Evolutionary conservation across 2,113 vertebrate species (phyloP).

Genomic region (Perca flavescens): DNA sequence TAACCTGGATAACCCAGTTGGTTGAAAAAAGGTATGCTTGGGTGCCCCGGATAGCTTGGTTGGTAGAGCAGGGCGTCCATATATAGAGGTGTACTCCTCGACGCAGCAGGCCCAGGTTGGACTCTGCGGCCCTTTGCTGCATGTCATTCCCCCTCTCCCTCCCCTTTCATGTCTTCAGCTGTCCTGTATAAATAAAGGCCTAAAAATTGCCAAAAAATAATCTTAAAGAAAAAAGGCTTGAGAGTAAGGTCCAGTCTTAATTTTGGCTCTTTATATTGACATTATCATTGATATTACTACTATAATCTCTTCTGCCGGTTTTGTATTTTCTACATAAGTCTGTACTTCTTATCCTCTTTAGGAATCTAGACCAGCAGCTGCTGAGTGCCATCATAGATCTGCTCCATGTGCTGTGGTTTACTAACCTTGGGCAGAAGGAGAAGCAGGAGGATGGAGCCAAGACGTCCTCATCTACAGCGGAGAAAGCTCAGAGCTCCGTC

Average conservation of each 20-base stretch:
- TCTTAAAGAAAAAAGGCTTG: no score
- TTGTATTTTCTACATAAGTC: background rate
- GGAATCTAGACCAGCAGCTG: conserved; percentile 86
- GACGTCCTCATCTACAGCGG: conserved; percentile 12
- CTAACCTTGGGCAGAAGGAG: conserved; percentile 87
- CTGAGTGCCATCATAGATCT: conserved; percentile 85
- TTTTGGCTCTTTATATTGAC: background rate
- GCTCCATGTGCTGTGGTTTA: conserved; percentile 90
- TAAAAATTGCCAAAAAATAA: no score
- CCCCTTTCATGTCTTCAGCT: no score
- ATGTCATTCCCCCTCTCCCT: no score
- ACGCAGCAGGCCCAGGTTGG: no score
- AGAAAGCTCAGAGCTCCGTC: conserved; percentile 46
- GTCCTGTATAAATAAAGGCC: no score
- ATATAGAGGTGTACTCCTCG: no score
- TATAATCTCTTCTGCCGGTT: background rate
- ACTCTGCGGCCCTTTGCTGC: no score
- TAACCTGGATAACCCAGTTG: conserved; percentile 90
- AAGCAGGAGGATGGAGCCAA: background rate
- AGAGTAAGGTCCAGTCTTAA: conserved; percentile 61
- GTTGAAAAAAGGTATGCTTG: conserved; percentile 86
- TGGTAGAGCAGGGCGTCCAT: no score
- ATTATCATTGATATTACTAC: background rate
- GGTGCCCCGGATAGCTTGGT: no score
- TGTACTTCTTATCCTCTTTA: conserved; percentile 60